A percentile compares a stretch with the other conserved stretches of the same genome.
Evolutionary conservation across 2,888 invertebrate genomes (phyloP).

Genomic region (Oligia latruncula): DNA sequence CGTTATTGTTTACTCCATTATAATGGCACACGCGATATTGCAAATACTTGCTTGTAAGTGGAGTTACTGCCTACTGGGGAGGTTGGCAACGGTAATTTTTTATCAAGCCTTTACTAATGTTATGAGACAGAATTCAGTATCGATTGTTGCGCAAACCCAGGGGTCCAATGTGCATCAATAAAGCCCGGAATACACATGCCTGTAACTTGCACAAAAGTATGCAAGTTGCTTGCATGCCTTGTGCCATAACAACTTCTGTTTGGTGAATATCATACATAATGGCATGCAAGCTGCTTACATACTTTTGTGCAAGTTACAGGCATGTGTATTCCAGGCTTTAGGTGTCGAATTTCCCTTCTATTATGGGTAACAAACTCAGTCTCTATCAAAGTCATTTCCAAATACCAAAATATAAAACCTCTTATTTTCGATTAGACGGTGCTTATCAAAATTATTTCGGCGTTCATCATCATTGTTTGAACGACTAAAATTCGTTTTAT

Average conservation of each 20-base stretch:
- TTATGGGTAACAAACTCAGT: not conserved
- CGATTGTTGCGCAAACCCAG: not conserved
- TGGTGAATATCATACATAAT: too few relatives aligned
- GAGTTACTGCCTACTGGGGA: not conserved
- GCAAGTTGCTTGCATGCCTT: too few relatives aligned
- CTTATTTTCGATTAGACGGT: not conserved
- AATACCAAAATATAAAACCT: not conserved
- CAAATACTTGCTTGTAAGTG: constrained; percentile 17
- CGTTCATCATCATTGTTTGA: not conserved
- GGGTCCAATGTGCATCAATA: too few relatives aligned
- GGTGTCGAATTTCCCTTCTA: not conserved
- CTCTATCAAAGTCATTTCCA: not conserved
- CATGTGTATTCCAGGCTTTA: too few relatives aligned
- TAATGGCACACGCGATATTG: constrained; percentile 52
- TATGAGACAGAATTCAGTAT: not conserved
- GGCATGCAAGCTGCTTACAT: too few relatives aligned
- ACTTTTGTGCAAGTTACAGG: too few relatives aligned
- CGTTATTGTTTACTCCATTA: constrained; percentile 42
- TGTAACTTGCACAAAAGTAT: too few relatives aligned
- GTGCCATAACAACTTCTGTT: too few relatives aligned
- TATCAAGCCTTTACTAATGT: not conserved
- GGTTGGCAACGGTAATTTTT: not conserved
- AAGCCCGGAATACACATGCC: too few relatives aligned
- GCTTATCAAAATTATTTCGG: not conserved
- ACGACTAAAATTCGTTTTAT: not conserved